Evolutionary conservation across 2,797 vertebrate species (phyloP).

Genomic region (Bufotes viridis): DNA sequence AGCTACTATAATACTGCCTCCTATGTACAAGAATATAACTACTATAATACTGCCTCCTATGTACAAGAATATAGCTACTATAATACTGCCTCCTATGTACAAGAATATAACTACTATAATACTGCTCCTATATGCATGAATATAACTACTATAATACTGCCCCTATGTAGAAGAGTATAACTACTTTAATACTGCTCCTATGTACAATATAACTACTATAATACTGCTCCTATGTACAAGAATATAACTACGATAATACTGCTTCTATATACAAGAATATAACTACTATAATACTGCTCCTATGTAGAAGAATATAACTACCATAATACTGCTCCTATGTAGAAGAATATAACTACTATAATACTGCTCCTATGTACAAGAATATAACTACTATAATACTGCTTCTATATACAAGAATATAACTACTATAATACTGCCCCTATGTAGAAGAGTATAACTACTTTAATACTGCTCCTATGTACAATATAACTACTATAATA

Average conservation of each 20-base stretch:
- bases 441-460: no score
- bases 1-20: no score
- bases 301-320: conserved; percentile 10
- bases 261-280: neutral
- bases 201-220: conserved; percentile 10
- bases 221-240: neutral
- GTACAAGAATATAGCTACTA: conserved; percentile 1
- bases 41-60: no score
- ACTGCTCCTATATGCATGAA: neutral
- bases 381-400: conserved; percentile 12
- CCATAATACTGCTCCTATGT: neutral
- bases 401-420: neutral
- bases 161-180: neutral
- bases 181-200: conserved; percentile 6
- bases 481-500: no score
- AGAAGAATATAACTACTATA: conserved; percentile 12
- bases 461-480: no score
- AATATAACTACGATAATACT: conserved; percentile 11
- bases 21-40: no score
- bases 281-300: conserved; percentile 9
- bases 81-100: neutral
- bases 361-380: neutral
- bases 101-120: conserved; percentile 11
- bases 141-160: conserved; percentile 9
- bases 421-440: no score